Base-by-base conservation (phyloP, 2,888 invertebrate genomes). In the Sminthurinus aureus region DNA sequence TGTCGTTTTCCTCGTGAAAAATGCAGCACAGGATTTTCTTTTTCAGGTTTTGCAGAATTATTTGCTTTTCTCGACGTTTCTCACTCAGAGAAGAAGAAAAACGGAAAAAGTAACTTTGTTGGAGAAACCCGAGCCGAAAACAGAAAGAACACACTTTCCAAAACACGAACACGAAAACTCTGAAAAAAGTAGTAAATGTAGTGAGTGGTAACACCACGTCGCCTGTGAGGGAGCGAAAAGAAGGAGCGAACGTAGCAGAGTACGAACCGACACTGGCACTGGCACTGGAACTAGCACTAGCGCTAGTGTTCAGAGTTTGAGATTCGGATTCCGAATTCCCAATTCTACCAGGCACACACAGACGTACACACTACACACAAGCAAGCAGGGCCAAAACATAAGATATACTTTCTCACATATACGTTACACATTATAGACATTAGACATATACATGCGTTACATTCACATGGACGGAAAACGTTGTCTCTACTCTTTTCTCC, bases 221-320 rank as follows among this genome's bases (percentile, higher is more conserved):
- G 38, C 38, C 38, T 38, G 38, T 38, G 20, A 50, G 26, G 52
- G 81, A 84, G 69, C 73, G 79, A 58, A 77, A 74, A 78, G 84
- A 82, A 58, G 76, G 84, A 83, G 58, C 69, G 67, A 85, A 84
- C 86, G 79, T 77, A 83, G 86, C 86, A 86, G 80, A 83, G 82
- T 69, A 84, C 84, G 71, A 77, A 86, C 86, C 85, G 84, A 85
- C 84, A 85, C 83, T 84, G 83, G 83, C 81, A 20, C 83, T 9
- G 24, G 67, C 58, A 38, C 38, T 69, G 26, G 24, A 26, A 85
- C 83, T 84, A 81, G 83, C 81, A 20, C 83, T 9, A 26, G 67
- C 58, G 38, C 38, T 69, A n/a, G n/a, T n/a, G 4, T 58, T 0
- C 13, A 6, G 58, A 18, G 18, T 58, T 58, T 58, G 52, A 75